phyloP scores from a whole-genome alignment of 1,140 invertebrate species.

The Venustaconcha ellipsiformis region DNA sequence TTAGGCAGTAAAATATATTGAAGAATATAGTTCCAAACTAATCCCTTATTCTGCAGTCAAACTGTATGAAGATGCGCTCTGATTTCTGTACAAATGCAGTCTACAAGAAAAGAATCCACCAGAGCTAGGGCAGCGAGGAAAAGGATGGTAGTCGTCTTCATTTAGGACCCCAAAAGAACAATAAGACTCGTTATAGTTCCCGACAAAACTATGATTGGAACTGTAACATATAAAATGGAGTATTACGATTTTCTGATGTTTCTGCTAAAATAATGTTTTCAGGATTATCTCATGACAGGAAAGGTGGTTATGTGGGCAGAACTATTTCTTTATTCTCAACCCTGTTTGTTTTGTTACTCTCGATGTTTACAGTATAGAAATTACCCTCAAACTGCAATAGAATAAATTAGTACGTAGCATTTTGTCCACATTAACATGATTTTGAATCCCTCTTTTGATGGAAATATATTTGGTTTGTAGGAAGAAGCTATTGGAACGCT shows the following conservation, averaged over 20 bases:
- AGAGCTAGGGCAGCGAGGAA: constrained; percentile 30
- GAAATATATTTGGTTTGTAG: no score
- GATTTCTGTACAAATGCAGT: constrained; percentile 36
- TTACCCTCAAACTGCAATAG: no score
- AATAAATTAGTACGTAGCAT: no score
- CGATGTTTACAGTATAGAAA: no score
- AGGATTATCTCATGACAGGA: constrained; percentile 32
- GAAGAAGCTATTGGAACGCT: no score
- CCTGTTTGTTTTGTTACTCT: no score
- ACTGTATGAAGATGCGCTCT: constrained; percentile 20
- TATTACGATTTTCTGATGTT: constrained; percentile 12
- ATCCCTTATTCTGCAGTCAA: constrained; percentile 17
- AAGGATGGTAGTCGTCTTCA: constrained; percentile 28
- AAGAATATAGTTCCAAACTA: constrained; percentile 26
- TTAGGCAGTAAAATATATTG: constrained; percentile 32
- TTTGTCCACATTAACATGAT: no score
- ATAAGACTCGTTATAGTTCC: constrained; percentile 34
- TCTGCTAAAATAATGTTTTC: constrained; percentile 22
- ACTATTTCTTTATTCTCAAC: no score
- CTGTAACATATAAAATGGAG: constrained; percentile 19
- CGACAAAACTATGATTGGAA: constrained; percentile 33
- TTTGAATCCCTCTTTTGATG: no score
- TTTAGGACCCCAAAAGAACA: constrained; percentile 19
- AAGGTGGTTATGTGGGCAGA: not conserved
- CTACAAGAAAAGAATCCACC: constrained; percentile 33